Evolutionary conservation across 2,888 invertebrate genomes (phyloP).

Genomic region (Limnephilus marmoratus): DNA sequence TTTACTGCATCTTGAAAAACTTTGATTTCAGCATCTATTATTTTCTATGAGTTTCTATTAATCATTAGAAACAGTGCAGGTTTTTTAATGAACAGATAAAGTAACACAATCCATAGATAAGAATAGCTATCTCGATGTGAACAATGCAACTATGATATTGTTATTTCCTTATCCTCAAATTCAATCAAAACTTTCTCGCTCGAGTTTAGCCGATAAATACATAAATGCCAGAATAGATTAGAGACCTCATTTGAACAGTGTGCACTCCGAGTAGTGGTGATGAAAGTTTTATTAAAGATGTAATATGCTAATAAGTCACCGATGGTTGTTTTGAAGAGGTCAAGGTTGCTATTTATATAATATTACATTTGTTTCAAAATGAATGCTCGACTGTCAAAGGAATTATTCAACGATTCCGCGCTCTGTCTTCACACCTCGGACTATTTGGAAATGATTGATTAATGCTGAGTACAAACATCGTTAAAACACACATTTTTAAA

Average conservation of each 20-base stretch:
- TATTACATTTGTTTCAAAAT: background rate
- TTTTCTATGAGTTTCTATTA: background rate
- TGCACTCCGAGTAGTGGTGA: background rate
- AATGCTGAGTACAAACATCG: background rate
- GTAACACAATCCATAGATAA: background rate
- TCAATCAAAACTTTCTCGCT: constrained; percentile 20
- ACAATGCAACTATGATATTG: background rate
- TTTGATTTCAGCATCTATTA: background rate
- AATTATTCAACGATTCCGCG: background rate
- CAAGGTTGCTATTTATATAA: constrained; percentile 1
- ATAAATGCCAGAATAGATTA: background rate
- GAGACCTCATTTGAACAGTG: background rate
- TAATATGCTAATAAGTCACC: constrained; percentile 4
- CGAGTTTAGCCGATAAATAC: background rate
- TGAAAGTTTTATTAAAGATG: constrained; percentile 27
- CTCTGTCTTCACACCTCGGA: background rate
- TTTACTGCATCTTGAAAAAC: background rate
- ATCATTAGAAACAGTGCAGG: background rate
- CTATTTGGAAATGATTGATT: background rate
- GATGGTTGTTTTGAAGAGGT: background rate
- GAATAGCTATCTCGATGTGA: background rate
- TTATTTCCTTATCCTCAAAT: constrained; percentile 8
- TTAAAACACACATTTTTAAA: background rate
- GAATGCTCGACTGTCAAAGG: background rate
- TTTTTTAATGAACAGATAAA: background rate